Evolutionary conservation across 2,888 invertebrate species (phyloP), one percentile per base, ranked within the genome.

Genomic region (Hesperia comma): DNA sequence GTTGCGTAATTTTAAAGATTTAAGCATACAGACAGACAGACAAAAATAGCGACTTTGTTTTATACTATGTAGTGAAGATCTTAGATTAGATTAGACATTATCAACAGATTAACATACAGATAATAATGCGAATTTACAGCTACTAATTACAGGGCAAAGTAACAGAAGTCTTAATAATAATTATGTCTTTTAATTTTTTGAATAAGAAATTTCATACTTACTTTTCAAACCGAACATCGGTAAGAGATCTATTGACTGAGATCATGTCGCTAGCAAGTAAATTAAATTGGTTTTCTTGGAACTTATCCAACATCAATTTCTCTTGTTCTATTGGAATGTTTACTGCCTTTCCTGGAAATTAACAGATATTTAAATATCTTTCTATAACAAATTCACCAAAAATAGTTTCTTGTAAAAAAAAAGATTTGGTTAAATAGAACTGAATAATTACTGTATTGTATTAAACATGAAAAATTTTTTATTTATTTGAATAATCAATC

Each of bases 281-380:
- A 92, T 99, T 99, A 93, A 99, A 99, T 93, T 99, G 99, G 93
- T 99, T 99, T 81, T 99, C 95, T 87, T 98, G 98, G 90, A 99
- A 99, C 85, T 98, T 97, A 79, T 99, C 98, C 89, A 98, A 96
- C 94, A 98, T 97, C 67, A 97, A 87, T 68, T 96, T 95, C 82
- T 98, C 97, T 84, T 97, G 95, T 63, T 97, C 96, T 21, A 95
- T 91, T 19, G 98, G 96, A 80, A 99, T 96, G 78, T 95, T 95
- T 17, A 99, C 99, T n/a, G 98, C 95, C 82, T 95, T 95, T 74
- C 94, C 94, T 94, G 79, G 57, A 85, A 86, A 32, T 0, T 14
- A n/a, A 60, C 41, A 17, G 19, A 19, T 33, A 46, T 62, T 43
- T n/a, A 41, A 41, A 12, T 26, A n/a, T 12, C 41, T 5, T 53